Base-by-base conservation (phyloP, 2,113 vertebrate genomes). In the Fulmarus glacialis region DNA sequence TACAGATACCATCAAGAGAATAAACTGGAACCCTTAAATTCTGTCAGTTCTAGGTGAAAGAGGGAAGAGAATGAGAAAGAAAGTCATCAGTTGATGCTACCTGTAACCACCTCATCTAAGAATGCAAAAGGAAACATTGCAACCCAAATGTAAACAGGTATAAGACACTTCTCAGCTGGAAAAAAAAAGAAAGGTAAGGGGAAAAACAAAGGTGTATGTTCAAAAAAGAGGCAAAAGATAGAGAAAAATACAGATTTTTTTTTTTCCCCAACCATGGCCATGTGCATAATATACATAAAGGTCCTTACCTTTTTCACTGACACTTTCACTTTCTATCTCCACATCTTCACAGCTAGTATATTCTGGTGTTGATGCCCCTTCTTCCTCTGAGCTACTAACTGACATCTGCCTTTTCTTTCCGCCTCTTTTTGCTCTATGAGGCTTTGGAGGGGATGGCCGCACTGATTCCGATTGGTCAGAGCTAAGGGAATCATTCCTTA, bases 321-420 rank as follows among this genome's bases (percentile, higher is more conserved):
- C 98, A 97, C 98, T 99, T 98, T 99, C 98, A 96, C 99, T 99
- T 98, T 99, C 99, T 97, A 99, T 99, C 98, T 99, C 99, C 97
- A 99, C 99, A 97, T 99, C 99, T 98, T 99, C 99, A 97, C 99
- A 99, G 98, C 99, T 99, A 97, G 99, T 99, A 98, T 99, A 99
- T 98, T 99, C 99, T 38, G 99, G 99, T 90, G 99, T 99, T 92
- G 99, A 99, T 96, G 99, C 99, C 89, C 99, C 99, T 98, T 99
- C 99, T 98, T 99, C 99, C 98, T 99, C 99, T 52, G 99, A 99
- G 98, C 99, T 99, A 98, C 99, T 99, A 98, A 99, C 99, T 84
- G 99, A 99, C 99, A 99, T 99, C 98, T 99, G 99, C 96, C 99
- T 98, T 98, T 99, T 99, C 98, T 99, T 99, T 96, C 98, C 98